A percentile compares a stretch with the other conserved stretches of the same genome.
Conservation (phyloP, 2,797 vertebrate species). For the Mus caroli region DNA sequence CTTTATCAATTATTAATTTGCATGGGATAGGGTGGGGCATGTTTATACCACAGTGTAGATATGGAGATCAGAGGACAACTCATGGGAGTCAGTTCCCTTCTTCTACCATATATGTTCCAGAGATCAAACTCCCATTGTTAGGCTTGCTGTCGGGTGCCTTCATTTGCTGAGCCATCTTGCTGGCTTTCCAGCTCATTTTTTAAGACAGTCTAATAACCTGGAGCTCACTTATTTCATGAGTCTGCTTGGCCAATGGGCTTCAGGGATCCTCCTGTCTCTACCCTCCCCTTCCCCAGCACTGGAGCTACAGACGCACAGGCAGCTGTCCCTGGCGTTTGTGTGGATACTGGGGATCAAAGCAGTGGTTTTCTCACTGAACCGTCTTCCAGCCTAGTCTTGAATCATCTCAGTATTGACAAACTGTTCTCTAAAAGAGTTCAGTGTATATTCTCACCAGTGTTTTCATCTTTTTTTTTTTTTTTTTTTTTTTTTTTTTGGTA, state of each 20-base stretch:
- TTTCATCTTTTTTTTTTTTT: background rate
- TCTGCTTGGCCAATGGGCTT: background rate
- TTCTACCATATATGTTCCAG: background rate
- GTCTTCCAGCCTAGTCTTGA: background rate
- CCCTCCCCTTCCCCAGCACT: background rate
- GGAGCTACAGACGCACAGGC: background rate
- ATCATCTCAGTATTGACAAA: slow-evolving; percentile 14
- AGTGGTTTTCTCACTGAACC: background rate
- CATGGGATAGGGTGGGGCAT: too few relatives aligned
- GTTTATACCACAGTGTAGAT: background rate
- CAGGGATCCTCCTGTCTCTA: background rate
- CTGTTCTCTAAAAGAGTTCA: background rate
- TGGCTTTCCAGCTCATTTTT: background rate
- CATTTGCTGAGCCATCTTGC: background rate
- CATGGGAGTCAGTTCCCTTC: background rate
- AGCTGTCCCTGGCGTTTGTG: background rate
- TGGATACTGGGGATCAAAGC: background rate
- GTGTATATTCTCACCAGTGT: background rate
- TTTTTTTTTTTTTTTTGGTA: background rate
- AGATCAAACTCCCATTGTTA: background rate
- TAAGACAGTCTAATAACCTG: background rate
- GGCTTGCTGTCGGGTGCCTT: background rate
- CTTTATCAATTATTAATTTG: background rate
- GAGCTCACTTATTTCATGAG: too few relatives aligned
- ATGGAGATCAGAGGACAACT: background rate